A percentile compares a stretch with the other conserved stretches of the same genome.
Evolutionary conservation across 2,797 vertebrate genomes (phyloP).

Genomic region (Pelobates cultripes): DNA sequence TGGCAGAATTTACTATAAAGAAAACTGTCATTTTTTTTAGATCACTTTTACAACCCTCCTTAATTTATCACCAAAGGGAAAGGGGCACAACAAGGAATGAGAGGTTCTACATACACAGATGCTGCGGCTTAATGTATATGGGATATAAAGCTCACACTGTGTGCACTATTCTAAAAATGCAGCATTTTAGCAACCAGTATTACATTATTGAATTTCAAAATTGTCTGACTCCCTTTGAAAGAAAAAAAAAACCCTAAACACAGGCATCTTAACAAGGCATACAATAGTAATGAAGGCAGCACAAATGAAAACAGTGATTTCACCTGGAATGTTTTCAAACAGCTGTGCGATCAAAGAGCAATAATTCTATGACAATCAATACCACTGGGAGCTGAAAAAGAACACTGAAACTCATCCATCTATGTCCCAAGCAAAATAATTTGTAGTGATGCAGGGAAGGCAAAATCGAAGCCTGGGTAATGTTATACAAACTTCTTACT

Average conservation of each 20-base stretch:
- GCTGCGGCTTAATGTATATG: too few relatives aligned
- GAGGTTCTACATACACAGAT: too few relatives aligned
- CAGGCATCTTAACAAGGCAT: conserved; percentile 2
- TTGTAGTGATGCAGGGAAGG: conserved; percentile 25
- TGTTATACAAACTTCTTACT: conserved; percentile 50
- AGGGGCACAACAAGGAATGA: too few relatives aligned
- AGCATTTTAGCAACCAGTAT: too few relatives aligned
- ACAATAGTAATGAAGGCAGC: conserved; percentile 1
- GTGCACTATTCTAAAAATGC: too few relatives aligned
- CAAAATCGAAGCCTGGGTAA: conserved; percentile 47
- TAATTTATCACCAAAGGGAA: too few relatives aligned
- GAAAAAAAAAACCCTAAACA: not conserved
- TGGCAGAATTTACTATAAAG: too few relatives aligned
- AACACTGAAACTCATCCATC: conserved; percentile 34
- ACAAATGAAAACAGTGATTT: conserved; percentile 24
- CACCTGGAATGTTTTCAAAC: conserved; percentile 3
- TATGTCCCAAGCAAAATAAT: conserved; percentile 39
- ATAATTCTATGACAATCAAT: conserved; percentile 46
- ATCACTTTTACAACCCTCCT: too few relatives aligned
- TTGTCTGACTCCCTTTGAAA: too few relatives aligned
- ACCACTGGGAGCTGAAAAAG: conserved; percentile 14
- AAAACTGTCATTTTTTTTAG: too few relatives aligned
- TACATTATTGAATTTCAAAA: too few relatives aligned
- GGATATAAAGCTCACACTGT: too few relatives aligned
- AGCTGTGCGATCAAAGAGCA: conserved; percentile 12